Evolutionary conservation across 2,797 vertebrate species (phyloP), one percentile per base, ranked within the genome.

Genomic region (Lagodon rhomboides): DNA sequence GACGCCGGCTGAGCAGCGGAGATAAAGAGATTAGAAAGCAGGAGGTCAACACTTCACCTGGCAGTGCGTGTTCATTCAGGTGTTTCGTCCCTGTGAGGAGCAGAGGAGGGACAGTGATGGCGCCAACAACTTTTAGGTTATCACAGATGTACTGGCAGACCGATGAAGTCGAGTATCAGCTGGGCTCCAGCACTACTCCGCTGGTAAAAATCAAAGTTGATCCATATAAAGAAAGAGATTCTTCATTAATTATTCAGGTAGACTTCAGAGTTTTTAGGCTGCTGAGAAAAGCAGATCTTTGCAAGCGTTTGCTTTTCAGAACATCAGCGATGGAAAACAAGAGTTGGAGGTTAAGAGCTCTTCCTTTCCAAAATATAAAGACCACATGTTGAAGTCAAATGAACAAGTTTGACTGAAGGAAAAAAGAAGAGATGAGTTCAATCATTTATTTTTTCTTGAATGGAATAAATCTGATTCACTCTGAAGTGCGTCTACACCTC

Each of bases 11-110:
- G 85, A 80, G 66, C 75, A 89, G 74, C 68, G 34, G 64, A 79
- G 81, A 86, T 94, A 88, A 93, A 76, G 66, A 84, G 93, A 94
- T 95, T 93, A 94, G 20, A 75, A 18, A 58, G 77, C 72, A 67
- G 25, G 54, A 83, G 72, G 79, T 87, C 66, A 68, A 5, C 55
- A 34, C 68, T 73, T 64, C 73, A 59, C 46, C 47, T 4, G 89
- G 64, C 22, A 1, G 23, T 50, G 62, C 30, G 0, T 67, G 81
- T 80, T 56, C 66, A 83, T 84, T 82, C 91, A 92, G 89, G 85
- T 88, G 90, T 72, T 43, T 5, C 0, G 38, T 49, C 75, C 69
- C 53, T 54, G 80, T 89, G 90, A 84, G 84, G 34, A 60, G 53
- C 23, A 63, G 43, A 0, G 2, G 20, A 51, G 46, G 9, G 22